Percentiles rank a stretch among this genome's conserved stretches.
These are phyloP conservation scores for Oscheius sp. DNA, from an alignment of 2,888 invertebrate species.

Conservation along the genomic window DNA sequence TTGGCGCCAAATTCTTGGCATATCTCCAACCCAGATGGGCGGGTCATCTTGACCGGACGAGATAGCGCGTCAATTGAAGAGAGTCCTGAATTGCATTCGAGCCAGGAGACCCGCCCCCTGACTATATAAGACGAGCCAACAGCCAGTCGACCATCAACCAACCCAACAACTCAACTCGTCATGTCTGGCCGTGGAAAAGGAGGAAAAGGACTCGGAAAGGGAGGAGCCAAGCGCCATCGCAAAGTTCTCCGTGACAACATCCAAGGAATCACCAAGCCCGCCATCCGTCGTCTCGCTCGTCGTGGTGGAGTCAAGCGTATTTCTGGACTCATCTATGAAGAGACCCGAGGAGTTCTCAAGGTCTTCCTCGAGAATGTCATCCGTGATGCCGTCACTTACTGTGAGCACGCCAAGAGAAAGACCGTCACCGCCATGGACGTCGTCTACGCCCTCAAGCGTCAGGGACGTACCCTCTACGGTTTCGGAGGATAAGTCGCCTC, in stretches of 20 bases:
- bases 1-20: constrained; percentile 3
- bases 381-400: constrained; percentile 67
- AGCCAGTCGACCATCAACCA: background rate
- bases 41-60: background rate
- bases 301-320: constrained; percentile 69
- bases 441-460: constrained; percentile 79
- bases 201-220: constrained; percentile 54
- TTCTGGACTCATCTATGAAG: constrained; percentile 81
- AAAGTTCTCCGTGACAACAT: constrained; percentile 68
- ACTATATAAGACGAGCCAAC: background rate
- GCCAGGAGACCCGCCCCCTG: background rate
- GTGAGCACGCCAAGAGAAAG: constrained; percentile 69
- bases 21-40: background rate
- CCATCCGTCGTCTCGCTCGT: constrained; percentile 71
- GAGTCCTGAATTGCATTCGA: background rate
- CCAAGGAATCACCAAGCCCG: constrained; percentile 69
- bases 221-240: constrained; percentile 54
- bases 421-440: constrained; percentile 87
- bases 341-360: constrained; percentile 81
- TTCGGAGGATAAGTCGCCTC: constrained; percentile 65
- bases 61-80: background rate
- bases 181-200: constrained; percentile 85
- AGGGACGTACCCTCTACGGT: constrained; percentile 85
- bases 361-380: constrained; percentile 77
- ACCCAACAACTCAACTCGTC: background rate